Evolutionary conservation across 1,140 invertebrate genomes (phyloP).

Genomic region (Zaprionus davidi): DNA sequence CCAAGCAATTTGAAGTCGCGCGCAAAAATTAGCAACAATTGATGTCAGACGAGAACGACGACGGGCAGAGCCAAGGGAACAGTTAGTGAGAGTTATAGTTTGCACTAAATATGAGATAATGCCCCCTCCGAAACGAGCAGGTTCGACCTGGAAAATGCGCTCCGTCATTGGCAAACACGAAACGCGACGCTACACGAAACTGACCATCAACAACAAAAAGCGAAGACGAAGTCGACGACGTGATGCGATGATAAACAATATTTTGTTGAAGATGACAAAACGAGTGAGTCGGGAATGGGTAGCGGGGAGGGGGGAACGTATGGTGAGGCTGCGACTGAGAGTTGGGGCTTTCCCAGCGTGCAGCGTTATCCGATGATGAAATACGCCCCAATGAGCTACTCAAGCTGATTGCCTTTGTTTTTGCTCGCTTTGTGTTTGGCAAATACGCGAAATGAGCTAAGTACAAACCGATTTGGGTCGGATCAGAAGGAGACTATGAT

Average conservation of each 20-base stretch:
- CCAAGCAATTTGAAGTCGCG: constrained; percentile 42
- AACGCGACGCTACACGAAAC: constrained; percentile 50
- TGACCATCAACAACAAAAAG: constrained; percentile 64
- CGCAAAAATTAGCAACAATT: constrained; percentile 70
- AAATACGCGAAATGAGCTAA: constrained; percentile 25
- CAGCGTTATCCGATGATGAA: constrained; percentile 44
- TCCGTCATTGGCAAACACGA: constrained; percentile 62
- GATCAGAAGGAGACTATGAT: neutral
- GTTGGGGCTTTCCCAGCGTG: constrained; percentile 26
- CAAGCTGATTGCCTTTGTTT: constrained; percentile 14
- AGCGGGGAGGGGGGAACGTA: neutral
- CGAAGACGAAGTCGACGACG: neutral
- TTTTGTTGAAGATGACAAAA: constrained; percentile 33
- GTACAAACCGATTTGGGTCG: constrained; percentile 10
- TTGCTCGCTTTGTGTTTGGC: constrained; percentile 29
- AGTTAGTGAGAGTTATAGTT: constrained; percentile 8
- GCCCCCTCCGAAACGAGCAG: constrained; percentile 4
- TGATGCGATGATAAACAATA: constrained; percentile 44
- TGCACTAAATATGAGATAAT: constrained; percentile 29
- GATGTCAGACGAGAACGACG: constrained; percentile 27
- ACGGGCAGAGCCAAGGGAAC: constrained; percentile 25
- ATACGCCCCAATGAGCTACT: constrained; percentile 11
- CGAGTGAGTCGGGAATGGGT: neutral
- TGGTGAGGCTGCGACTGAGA: neutral
- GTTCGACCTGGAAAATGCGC: constrained; percentile 66